These are phyloP conservation scores for Xanthorhoe spadicearia DNA, from an alignment of 2,888 invertebrate species.

Conservation along the genomic window DNA sequence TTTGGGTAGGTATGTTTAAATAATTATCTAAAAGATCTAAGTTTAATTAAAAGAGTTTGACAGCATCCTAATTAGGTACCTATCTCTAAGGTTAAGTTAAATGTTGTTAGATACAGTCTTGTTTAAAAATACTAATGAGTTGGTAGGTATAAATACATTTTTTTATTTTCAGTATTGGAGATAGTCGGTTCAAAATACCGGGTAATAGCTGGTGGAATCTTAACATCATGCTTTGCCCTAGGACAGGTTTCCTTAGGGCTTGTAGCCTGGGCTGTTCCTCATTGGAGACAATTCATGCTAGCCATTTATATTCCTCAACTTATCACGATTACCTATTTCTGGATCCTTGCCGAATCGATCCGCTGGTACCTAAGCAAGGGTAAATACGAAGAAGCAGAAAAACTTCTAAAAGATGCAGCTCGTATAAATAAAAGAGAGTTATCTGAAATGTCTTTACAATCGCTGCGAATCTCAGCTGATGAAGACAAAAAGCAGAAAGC, in stretches of 20 bases:
- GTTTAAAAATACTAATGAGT: too few relatives aligned
- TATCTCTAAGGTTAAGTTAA: too few relatives aligned
- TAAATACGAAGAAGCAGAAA: conserved; percentile 86
- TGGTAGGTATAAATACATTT: too few relatives aligned
- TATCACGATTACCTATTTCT: conserved; percentile 86
- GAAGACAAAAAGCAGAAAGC: conserved; percentile 54
- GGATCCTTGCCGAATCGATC: conserved; percentile 88
- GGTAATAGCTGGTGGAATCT: conserved; percentile 87
- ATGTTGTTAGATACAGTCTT: too few relatives aligned
- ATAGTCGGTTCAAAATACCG: conserved; percentile 89
- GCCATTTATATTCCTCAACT: conserved; percentile 88
- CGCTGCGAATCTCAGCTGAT: conserved; percentile 56
- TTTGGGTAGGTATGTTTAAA: conserved; percentile 75
- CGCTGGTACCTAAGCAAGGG: conserved; percentile 91
- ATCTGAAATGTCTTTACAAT: conserved; percentile 62
- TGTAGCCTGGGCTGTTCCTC: conserved; percentile 87
- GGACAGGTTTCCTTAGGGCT: conserved; percentile 36
- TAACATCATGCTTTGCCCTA: conserved; percentile 87
- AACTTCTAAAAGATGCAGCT: conserved; percentile 86
- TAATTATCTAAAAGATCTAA: background rate
- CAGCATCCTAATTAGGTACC: too few relatives aligned
- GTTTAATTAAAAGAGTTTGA: background rate
- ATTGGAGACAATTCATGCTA: conserved; percentile 88
- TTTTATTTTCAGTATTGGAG: conserved; percentile 72
- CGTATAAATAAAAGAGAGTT: conserved; percentile 80